Percentiles rank a stretch among this genome's conserved stretches.
These are phyloP conservation scores for Bombyx huttoni DNA, from an alignment of 2,888 invertebrate genomes.

Conservation along the genomic window DNA sequence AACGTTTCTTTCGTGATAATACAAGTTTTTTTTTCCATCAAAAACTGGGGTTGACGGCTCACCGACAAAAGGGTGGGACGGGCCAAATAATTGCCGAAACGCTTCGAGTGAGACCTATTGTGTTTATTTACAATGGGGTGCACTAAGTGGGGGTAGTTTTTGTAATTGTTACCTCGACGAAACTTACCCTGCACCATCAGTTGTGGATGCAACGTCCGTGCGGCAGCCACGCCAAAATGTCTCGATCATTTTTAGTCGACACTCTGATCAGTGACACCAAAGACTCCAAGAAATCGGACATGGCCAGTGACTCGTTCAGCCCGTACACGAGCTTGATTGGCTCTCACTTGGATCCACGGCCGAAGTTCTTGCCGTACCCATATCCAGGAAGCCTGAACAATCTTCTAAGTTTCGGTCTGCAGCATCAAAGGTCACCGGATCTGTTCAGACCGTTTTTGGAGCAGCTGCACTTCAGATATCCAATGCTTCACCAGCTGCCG, in stretches of 20 bases:
- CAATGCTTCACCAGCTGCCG: slow-evolving; percentile 52
- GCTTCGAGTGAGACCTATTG: slow-evolving; percentile 68
- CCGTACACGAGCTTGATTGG: slow-evolving; percentile 49
- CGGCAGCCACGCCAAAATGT: slow-evolving; percentile 70
- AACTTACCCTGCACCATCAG: slow-evolving; percentile 45
- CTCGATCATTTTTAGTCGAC: slow-evolving; percentile 86
- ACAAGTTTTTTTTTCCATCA: slow-evolving; percentile 40
- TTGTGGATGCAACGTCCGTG: slow-evolving; percentile 33
- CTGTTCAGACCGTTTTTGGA: slow-evolving; percentile 62
- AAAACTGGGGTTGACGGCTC: slow-evolving; percentile 60
- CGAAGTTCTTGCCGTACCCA: slow-evolving; percentile 73
- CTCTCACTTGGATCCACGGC: slow-evolving; percentile 40
- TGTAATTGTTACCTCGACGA: slow-evolving; percentile 63
- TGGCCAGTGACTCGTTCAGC: slow-evolving; percentile 48
- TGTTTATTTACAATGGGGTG: slow-evolving; percentile 67
- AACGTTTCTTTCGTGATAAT: slow-evolving; percentile 60
- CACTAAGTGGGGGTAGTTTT: slow-evolving; percentile 71
- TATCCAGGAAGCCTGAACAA: slow-evolving; percentile 77
- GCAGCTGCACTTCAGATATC: slow-evolving; percentile 55
- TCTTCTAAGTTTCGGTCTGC: slow-evolving; percentile 75
- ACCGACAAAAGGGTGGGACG: slow-evolving; percentile 69
- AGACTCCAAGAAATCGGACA: slow-evolving; percentile 45
- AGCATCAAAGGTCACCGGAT: slow-evolving; percentile 66
- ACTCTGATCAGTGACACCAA: slow-evolving; percentile 80
- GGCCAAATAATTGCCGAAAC: slow-evolving; percentile 71